Percentiles rank a stretch among this genome's conserved stretches.
These are phyloP conservation scores for Ormia ochracea DNA, from an alignment of 2,888 invertebrate genomes.

Conservation along the genomic window DNA sequence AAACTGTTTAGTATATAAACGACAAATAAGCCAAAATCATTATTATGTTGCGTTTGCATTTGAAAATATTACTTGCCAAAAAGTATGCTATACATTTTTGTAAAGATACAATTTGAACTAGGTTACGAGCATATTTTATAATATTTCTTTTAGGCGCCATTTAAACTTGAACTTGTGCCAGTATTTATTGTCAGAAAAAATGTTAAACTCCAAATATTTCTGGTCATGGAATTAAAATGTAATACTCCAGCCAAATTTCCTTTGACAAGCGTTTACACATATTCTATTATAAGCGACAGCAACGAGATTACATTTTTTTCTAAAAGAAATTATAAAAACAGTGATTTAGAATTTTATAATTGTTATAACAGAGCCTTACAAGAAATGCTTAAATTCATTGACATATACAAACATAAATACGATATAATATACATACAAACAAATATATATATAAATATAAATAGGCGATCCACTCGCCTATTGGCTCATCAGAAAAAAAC, in stretches of 20 bases:
- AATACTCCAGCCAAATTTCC: not conserved
- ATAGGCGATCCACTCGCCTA: no score
- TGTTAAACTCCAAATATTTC: not conserved
- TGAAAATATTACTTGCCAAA: constrained; percentile 1
- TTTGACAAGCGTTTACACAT: not conserved
- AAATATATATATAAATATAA: no score
- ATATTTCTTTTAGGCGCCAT: constrained; percentile 12
- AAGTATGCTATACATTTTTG: constrained; percentile 3
- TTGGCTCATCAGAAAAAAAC: no score
- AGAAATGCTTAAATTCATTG: no score
- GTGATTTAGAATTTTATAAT: no score
- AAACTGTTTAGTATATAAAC: not conserved
- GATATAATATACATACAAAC: no score
- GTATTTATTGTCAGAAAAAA: not conserved
- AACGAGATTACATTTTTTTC: not conserved
- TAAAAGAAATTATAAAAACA: no score
- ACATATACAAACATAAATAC: no score
- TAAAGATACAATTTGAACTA: not conserved
- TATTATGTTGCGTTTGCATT: not conserved
- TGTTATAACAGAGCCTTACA: no score
- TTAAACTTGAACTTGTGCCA: constrained; percentile 31
- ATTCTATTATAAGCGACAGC: no score
- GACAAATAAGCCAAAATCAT: not conserved
- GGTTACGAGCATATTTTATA: not conserved
- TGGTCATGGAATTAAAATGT: not conserved